Evolutionary conservation across 1,140 invertebrate genomes (phyloP), one percentile per base, ranked within the genome.

Genomic region (Listronotus bonariensis): DNA sequence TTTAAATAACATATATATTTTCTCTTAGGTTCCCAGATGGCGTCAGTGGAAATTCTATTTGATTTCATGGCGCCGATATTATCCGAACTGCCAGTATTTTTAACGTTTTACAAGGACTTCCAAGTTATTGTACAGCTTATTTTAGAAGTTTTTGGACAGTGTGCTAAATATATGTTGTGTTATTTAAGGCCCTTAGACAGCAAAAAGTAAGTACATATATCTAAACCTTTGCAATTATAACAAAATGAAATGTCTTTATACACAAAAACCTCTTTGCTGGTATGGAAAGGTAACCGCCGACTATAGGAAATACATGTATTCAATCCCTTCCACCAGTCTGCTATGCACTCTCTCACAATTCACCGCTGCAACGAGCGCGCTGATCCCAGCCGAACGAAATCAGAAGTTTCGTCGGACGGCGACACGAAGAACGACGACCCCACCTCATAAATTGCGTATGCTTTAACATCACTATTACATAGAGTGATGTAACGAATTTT

Each of bases 61-160:
- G 78, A 83, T 61, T 86, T 88, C 74, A 75, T 90, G 2, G 81
- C 82, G 41, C 85, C 85, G 0, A 79, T 91, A 14, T 72, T 93
- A 54, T 79, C 82, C 12, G 86, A 90, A 73, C 78, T 89, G 68
- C 85, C 89, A 2, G 82, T 83, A 32, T 79, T 93, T 20, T 73
- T 93, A 18, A 87, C 83, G 55, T 72, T 90, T 3, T 94, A 92
- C 75, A 89, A 91, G 78, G 92, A 92, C 80, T 93, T 92, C 79
- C 88, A 89, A 49, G 84, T 89, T 58, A 85, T 95, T 55, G 89
- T 95, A 15, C 85, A 92, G 72, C 80, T 92, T 11, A 86, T 92
- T 55, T 78, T 95, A 48, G 89, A 93, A 74, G 78, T 95, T 3
- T 88, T 92, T 64, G 85, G 84, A 51, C 87, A 91, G 74, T 87